phyloP scores from a whole-genome alignment of 2,888 invertebrate genomes.

The Dioctria rufipes region DNA sequence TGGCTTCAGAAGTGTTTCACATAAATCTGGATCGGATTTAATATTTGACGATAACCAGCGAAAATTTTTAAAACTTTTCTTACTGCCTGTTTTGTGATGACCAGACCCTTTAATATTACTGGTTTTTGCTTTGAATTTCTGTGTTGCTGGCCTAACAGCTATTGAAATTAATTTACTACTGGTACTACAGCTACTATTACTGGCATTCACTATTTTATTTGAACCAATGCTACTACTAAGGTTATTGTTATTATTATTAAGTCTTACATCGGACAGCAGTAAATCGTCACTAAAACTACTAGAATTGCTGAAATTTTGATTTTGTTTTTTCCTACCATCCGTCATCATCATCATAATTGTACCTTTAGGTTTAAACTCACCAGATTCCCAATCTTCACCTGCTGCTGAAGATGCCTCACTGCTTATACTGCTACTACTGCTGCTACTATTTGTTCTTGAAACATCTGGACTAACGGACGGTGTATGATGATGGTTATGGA shows the following conservation, averaged over 20 bases:
- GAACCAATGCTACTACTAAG: slow-evolving; percentile 62
- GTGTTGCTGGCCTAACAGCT: slow-evolving; percentile 50
- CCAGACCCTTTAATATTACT: slow-evolving; percentile 15
- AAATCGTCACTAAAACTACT: slow-evolving; percentile 50
- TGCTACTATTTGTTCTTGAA: slow-evolving; percentile 60
- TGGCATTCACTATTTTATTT: slow-evolving; percentile 60
- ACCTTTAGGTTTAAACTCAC: slow-evolving; percentile 66
- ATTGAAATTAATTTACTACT: slow-evolving; percentile 52
- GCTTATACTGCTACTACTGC: slow-evolving; percentile 64
- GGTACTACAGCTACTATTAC: slow-evolving; percentile 56
- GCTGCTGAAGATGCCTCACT: slow-evolving; percentile 66
- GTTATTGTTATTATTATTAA: slow-evolving; percentile 50
- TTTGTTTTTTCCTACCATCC: slow-evolving; percentile 48
- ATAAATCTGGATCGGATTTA: slow-evolving; percentile 66
- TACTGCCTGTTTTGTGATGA: slow-evolving; percentile 55
- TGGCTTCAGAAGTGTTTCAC: slow-evolving; percentile 64
- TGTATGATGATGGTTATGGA: slow-evolving; percentile 56
- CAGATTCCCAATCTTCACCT: slow-evolving; percentile 72
- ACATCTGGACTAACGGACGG: slow-evolving; percentile 56
- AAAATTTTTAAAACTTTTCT: slow-evolving; percentile 54
- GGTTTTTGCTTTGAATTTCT: slow-evolving; percentile 47
- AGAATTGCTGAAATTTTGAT: slow-evolving; percentile 52
- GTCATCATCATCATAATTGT: slow-evolving; percentile 53
- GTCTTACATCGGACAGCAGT: slow-evolving; percentile 37
- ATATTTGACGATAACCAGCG: slow-evolving; percentile 62